Conservation (phyloP, 2,113 vertebrate genomes). For the Patagioenas fasciata region DNA sequence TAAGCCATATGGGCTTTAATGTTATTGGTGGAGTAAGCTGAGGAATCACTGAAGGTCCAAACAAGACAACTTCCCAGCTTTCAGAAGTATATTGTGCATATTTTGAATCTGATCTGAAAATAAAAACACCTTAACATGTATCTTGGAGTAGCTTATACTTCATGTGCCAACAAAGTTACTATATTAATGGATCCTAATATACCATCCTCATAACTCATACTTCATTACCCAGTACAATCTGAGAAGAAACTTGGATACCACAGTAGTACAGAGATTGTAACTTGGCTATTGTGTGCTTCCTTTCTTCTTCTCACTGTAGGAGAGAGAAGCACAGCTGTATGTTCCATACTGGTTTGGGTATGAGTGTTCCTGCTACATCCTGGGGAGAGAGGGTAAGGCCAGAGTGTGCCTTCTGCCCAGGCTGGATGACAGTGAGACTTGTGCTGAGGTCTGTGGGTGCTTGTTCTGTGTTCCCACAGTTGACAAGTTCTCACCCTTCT, state of each 20-base stretch:
- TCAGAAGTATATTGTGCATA: not conserved
- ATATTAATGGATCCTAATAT: not conserved
- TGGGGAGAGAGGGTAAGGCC: not conserved
- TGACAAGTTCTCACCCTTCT: not conserved
- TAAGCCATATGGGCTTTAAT: not conserved
- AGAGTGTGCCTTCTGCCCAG: not conserved
- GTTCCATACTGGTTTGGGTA: not conserved
- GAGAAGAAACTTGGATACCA: not conserved
- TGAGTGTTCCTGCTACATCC: not conserved
- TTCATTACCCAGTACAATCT: not conserved
- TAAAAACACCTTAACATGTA: not conserved
- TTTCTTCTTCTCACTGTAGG: rapidly evolving
- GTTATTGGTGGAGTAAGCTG: not conserved
- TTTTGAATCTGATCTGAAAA: not conserved
- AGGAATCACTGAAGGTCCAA: not conserved
- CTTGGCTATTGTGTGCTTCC: not conserved
- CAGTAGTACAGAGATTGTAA: not conserved
- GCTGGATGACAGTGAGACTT: not conserved
- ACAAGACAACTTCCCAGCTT: not conserved
- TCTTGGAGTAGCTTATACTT: not conserved
- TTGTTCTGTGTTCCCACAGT: not conserved
- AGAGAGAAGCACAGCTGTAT: not conserved
- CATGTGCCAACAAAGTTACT: not conserved
- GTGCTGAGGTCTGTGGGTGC: not conserved
- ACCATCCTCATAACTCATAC: not conserved